Conservation (phyloP, 2,888 invertebrate genomes). For the Aplocera efformata region DNA sequence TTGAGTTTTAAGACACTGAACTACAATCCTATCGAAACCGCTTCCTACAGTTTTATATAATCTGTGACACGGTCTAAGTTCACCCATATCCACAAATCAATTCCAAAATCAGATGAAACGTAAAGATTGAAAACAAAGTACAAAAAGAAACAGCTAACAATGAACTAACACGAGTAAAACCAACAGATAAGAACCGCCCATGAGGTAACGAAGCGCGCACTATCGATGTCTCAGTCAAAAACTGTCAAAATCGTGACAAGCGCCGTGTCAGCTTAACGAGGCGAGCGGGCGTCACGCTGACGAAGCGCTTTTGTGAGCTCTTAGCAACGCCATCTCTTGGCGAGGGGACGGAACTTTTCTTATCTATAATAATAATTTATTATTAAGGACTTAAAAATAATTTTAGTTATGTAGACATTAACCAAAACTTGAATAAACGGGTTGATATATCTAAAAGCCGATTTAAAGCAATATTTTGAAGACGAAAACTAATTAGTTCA, state of each 20-base stretch:
- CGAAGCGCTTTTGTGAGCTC: conserved; percentile 41
- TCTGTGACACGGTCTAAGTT: too few species aligned
- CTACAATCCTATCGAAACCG: too few species aligned
- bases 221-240: conserved; percentile 80
- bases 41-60: too few species aligned
- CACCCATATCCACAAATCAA: conserved; percentile 22
- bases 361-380: too few species aligned
- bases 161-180: conserved; percentile 69
- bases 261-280: conserved; percentile 77
- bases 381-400: too few species aligned
- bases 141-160: conserved; percentile 59
- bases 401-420: too few species aligned
- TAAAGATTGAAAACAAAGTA: conserved; percentile 41
- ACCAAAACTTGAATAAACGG: too few species aligned
- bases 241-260: conserved; percentile 78
- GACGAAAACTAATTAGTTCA: too few species aligned
- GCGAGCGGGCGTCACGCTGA: conserved; percentile 63
- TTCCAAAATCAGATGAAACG: conserved; percentile 36
- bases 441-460: too few species aligned
- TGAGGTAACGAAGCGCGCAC: conserved; percentile 68
- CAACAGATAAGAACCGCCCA: conserved; percentile 73
- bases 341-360: conserved; percentile 45
- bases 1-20: too few species aligned
- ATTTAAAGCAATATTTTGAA: too few species aligned
- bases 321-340: conserved; percentile 59